A percentile compares a stretch with the other conserved stretches of the same genome.
phyloP scores from a whole-genome alignment of 2,797 vertebrate genomes.

The Nannoperca australis region DNA sequence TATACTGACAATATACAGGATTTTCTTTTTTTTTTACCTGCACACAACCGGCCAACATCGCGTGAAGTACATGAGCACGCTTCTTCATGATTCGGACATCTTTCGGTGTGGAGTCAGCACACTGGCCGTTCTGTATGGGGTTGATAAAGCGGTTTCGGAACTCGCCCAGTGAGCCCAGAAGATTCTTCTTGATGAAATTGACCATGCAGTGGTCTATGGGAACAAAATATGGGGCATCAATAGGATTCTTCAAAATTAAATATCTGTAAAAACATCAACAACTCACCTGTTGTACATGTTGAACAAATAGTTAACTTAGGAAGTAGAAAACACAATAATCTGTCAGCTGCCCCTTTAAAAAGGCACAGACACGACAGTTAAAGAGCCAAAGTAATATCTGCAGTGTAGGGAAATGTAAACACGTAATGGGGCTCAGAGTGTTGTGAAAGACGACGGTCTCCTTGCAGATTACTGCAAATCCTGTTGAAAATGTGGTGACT shows the following conservation, averaged over 20 bases:
- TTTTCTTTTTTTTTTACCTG: slow-evolving; percentile 83
- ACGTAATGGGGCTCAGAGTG: background rate
- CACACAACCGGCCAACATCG: slow-evolving; percentile 94
- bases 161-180: slow-evolving; percentile 93
- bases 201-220: slow-evolving; percentile 98
- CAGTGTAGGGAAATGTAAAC: background rate
- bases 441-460: background rate
- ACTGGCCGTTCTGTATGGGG: slow-evolving; percentile 97
- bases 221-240: background rate
- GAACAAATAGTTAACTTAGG: background rate
- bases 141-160: slow-evolving; percentile 98
- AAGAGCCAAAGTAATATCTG: background rate
- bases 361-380: background rate
- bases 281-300: background rate
- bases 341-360: background rate
- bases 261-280: background rate
- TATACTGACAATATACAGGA: background rate
- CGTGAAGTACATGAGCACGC: slow-evolving; percentile 94
- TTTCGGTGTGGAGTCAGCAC: slow-evolving; percentile 93
- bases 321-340: background rate
- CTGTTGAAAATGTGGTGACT: background rate
- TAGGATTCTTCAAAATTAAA: slow-evolving; percentile 5
- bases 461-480: background rate
- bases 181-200: slow-evolving; percentile 96
- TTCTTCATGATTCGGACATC: slow-evolving; percentile 98